Percentiles rank a stretch among this genome's conserved stretches.
Evolutionary conservation across 2,888 invertebrate genomes (phyloP).

Genomic region (Perizoma flavofasciatum): DNA sequence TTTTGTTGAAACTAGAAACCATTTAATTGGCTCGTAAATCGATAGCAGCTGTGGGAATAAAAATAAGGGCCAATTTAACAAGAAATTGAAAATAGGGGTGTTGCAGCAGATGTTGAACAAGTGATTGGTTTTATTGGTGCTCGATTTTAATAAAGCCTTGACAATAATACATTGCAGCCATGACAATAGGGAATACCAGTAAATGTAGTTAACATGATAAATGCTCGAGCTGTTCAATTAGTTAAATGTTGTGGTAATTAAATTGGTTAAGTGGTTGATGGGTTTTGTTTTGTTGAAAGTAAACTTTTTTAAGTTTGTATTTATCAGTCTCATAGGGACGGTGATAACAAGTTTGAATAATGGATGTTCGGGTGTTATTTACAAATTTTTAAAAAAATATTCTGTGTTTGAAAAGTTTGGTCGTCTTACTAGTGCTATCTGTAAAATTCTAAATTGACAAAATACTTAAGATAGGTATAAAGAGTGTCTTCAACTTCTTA

Average conservation of each 20-base stretch:
- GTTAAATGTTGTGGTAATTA: constrained; percentile 19
- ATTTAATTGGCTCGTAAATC: constrained; percentile 76
- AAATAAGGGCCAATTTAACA: constrained; percentile 72
- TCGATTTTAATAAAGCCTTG: constrained; percentile 36
- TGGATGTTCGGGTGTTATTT: too few species aligned
- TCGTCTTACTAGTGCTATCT: too few species aligned
- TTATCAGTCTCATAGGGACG: too few species aligned
- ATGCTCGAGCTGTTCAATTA: constrained; percentile 14
- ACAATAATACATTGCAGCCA: constrained; percentile 4
- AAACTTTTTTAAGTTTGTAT: background rate
- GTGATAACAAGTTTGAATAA: too few species aligned
- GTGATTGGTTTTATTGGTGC: constrained; percentile 43
- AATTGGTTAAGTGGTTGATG: constrained; percentile 17
- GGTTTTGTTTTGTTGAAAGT: constrained; percentile 14
- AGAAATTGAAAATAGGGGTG: constrained; percentile 68
- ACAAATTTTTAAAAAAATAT: too few species aligned
- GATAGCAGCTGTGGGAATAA: constrained; percentile 67
- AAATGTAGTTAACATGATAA: constrained; percentile 19
- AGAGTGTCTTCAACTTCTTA: background rate
- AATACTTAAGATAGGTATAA: background rate
- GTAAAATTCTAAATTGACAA: too few species aligned
- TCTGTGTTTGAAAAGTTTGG: too few species aligned
- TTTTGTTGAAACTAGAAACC: constrained; percentile 38
- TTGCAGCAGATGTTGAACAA: constrained; percentile 42
- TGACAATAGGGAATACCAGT: constrained; percentile 13